Base-by-base conservation (phyloP, 1,140 invertebrate genomes). In the Orussus abietinus region DNA sequence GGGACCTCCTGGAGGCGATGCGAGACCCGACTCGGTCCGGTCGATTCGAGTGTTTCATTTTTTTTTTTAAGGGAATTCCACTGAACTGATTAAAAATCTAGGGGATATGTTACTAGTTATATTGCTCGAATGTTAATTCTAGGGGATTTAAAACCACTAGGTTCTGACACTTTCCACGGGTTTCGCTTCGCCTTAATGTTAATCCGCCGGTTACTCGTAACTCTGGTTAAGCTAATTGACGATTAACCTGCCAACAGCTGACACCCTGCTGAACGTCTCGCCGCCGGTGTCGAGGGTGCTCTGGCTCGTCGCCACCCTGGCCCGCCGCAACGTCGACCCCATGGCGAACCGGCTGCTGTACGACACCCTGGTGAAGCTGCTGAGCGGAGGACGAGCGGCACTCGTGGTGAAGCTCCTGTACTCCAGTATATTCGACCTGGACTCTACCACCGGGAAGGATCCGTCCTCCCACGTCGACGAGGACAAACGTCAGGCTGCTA, bases 321-420 rank as follows among this genome's bases (percentile, higher is more conserved):
- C 55, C 1, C 61, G 55, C n/a, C 31, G 44, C 26, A 61, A 35
- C n/a, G 7, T 71, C 11, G 66, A 72, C 40, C 60, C 66, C 13
- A 11, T 62, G 1, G 42, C 66, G 6, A 69, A 64, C 29, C 47
- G 45, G 38, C 21, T 60, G 13, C 49, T 72, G 3, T 47, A 63
- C 7, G 56, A 58, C 13, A 47, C 58, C 6, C 44, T 72, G 26
- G 37, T 57, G 0, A 71, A 69, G 43, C 51, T 72, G 31, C 45
- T 72, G 35, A 67, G 65, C 20, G 62, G 59, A 10, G 69, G 68
- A 1, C 62, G 67, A 7, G 69, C 69, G 21, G 63, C 66, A 3
- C 47, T 58, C 4, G 63, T 70, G 4, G 60, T 72, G 1, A 67
- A 67, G 39, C 50, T 66, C 20, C 38, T 72, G 17, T 59, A 72